Conservation (phyloP, 2,888 invertebrate species). For the Gasteruption jaculator region DNA sequence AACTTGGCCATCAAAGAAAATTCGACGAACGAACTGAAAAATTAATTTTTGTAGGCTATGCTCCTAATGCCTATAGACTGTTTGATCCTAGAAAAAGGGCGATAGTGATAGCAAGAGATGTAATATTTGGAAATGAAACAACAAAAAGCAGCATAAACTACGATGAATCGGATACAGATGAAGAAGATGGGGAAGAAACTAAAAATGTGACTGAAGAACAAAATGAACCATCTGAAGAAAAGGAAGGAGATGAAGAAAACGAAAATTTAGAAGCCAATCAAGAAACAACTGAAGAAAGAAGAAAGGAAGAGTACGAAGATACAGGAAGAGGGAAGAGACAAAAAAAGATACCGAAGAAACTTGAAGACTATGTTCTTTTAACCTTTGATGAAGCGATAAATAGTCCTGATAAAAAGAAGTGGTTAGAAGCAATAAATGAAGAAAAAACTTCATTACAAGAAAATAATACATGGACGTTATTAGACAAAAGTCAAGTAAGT, state of each 20-base stretch:
- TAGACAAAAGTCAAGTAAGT: background rate
- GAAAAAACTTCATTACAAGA: background rate
- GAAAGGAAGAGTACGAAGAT: background rate
- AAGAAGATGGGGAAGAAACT: no score
- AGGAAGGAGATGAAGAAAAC: background rate
- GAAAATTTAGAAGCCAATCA: no score
- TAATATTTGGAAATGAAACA: constrained; percentile 12
- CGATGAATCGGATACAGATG: no score
- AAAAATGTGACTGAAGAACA: no score
- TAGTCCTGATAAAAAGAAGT: constrained; percentile 11
- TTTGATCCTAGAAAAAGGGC: constrained; percentile 24
- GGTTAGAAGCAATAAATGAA: constrained; percentile 11
- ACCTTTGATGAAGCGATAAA: constrained; percentile 11
- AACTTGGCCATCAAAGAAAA: constrained; percentile 27
- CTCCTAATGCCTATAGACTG: constrained; percentile 25
- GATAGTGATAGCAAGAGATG: constrained; percentile 21
- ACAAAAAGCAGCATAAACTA: no score
- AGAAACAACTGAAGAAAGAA: background rate
- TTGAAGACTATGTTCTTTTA: constrained; percentile 5
- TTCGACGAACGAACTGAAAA: constrained; percentile 31
- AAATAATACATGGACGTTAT: constrained; percentile 2
- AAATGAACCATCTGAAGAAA: no score
- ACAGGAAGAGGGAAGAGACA: constrained; percentile 5
- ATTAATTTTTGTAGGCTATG: constrained; percentile 28
- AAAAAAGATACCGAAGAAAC: background rate